Evolutionary conservation across 2,888 invertebrate genomes (phyloP).

Genomic region (Agonum fuliginosum): DNA sequence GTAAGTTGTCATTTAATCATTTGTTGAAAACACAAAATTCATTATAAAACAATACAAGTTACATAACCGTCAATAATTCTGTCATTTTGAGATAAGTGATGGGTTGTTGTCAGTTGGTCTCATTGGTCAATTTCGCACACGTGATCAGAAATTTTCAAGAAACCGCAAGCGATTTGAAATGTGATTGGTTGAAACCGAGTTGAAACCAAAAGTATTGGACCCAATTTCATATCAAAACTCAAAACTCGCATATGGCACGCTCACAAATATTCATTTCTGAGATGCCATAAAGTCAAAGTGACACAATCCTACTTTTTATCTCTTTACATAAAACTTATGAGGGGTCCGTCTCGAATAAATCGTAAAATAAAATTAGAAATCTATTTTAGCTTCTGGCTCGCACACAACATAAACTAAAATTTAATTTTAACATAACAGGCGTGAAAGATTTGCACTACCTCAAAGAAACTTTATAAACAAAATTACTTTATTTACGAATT

Average conservation of each 20-base stretch:
- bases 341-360: background rate
- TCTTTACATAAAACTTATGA: background rate
- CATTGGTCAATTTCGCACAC: too few species aligned
- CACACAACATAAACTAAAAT: constrained; percentile 33
- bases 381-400: constrained; percentile 21
- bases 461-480: constrained; percentile 10
- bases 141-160: too few species aligned
- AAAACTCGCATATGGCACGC: background rate
- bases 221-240: too few species aligned
- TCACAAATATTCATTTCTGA: constrained; percentile 5
- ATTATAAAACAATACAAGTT: too few species aligned
- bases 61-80: too few species aligned
- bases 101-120: too few species aligned
- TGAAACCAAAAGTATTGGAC: background rate
- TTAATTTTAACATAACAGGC: constrained; percentile 12
- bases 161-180: too few species aligned
- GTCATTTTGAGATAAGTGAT: too few species aligned
- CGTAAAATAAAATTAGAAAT: constrained; percentile 40
- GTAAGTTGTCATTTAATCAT: too few species aligned
- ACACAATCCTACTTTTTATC: constrained; percentile 4
- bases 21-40: too few species aligned
- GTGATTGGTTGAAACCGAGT: background rate
- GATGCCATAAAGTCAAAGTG: background rate
- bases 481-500: constrained; percentile 3
- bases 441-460: constrained; percentile 15